These are phyloP conservation scores for Sarcophaga carnaria DNA, from an alignment of 2,888 invertebrate genomes.

Conservation along the genomic window DNA sequence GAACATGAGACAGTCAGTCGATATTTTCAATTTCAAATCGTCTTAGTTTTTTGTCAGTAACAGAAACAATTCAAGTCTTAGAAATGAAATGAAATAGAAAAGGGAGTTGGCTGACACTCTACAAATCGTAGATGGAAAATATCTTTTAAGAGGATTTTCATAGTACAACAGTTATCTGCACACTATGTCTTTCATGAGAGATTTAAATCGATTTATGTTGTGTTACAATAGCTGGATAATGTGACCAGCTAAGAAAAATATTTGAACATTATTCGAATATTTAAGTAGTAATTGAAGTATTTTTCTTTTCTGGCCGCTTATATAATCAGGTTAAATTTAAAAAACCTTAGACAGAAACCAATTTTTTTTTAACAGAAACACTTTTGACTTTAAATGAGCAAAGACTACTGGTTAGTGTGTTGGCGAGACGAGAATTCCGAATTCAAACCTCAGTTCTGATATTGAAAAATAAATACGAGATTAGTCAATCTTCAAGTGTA, in stretches of 20 bases:
- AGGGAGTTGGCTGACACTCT: conserved; percentile 47
- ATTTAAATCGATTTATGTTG: conserved; percentile 11
- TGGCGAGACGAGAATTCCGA: too few species aligned
- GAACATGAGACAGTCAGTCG: not conserved
- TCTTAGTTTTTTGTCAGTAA: not conserved
- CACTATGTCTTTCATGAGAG: conserved; percentile 4
- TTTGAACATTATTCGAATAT: not conserved
- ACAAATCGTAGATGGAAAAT: conserved; percentile 11
- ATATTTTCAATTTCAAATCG: not conserved
- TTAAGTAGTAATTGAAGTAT: not conserved
- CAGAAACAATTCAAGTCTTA: conserved; percentile 2
- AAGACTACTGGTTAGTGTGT: too few species aligned
- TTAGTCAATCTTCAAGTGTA: too few species aligned
- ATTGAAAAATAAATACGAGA: too few species aligned
- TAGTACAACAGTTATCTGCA: conserved; percentile 20
- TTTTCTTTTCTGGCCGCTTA: not conserved
- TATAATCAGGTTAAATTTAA: too few species aligned
- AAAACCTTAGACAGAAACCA: too few species aligned
- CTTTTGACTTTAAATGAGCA: too few species aligned
- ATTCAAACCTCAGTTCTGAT: too few species aligned
- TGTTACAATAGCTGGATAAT: not conserved
- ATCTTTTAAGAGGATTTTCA: conserved; percentile 44
- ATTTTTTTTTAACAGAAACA: too few species aligned
- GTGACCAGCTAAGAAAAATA: conserved; percentile 13
- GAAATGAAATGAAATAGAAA: conserved; percentile 21